These are phyloP conservation scores for Oscheius sp. DNA, from an alignment of 2,888 invertebrate species.

Conservation along the genomic window DNA sequence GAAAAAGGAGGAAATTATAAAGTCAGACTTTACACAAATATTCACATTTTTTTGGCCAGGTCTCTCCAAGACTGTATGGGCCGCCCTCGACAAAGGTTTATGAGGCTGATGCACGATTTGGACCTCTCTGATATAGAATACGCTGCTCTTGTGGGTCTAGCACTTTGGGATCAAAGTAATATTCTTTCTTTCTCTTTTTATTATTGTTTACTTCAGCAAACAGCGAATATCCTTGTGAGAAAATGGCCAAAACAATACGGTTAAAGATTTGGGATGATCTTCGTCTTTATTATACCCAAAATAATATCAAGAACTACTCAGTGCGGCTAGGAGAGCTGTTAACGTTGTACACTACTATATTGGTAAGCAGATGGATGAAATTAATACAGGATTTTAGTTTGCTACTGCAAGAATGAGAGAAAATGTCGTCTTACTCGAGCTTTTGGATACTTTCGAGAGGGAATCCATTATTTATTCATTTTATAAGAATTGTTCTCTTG, in stretches of 20 bases:
- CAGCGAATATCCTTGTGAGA: constrained; percentile 7
- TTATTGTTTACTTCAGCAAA: constrained; percentile 9
- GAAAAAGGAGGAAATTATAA: constrained; percentile 1
- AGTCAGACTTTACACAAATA: neutral
- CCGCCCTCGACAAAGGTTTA: constrained; percentile 6
- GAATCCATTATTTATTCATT: constrained; percentile 33
- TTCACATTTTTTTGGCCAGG: neutral
- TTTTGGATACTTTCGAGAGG: constrained; percentile 20
- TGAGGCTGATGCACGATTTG: constrained; percentile 24
- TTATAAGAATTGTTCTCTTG: constrained; percentile 28
- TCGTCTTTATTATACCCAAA: neutral
- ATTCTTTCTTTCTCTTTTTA: neutral
- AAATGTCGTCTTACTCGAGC: constrained; percentile 18
- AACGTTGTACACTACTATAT: constrained; percentile 8
- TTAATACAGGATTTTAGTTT: neutral
- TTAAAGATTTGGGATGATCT: constrained; percentile 4
- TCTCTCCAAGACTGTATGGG: constrained; percentile 25
- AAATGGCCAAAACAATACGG: neutral
- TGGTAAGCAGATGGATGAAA: neutral
- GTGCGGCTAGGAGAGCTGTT: constrained; percentile 20
- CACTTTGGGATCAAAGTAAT: constrained; percentile 27
- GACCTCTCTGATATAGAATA: constrained; percentile 20
- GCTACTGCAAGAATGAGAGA: constrained; percentile 27
- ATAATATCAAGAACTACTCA: constrained; percentile 1
- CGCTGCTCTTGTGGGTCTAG: constrained; percentile 12